Evolutionary conservation across 2,888 invertebrate species (phyloP).

Genomic region (Pocota personata): DNA sequence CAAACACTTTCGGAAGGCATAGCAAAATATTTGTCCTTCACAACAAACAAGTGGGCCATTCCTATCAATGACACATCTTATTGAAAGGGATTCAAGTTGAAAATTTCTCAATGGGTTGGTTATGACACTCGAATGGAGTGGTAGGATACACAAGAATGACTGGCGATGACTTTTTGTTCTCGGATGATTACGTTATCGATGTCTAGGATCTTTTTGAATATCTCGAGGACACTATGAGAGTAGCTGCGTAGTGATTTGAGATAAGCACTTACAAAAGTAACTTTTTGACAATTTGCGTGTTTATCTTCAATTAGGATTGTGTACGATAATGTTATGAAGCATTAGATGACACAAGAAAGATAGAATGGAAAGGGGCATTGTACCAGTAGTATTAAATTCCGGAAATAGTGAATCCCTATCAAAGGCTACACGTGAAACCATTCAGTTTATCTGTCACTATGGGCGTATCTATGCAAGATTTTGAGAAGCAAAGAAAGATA

Average conservation of each 20-base stretch:
- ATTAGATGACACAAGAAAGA: too few species aligned
- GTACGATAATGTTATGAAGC: not conserved
- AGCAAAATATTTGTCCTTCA: not conserved
- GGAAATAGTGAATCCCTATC: too few species aligned
- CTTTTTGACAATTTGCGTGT: not conserved
- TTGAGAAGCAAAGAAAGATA: too few species aligned
- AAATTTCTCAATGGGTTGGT: not conserved
- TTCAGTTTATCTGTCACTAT: too few species aligned
- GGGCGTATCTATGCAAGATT: too few species aligned
- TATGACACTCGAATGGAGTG: conserved; percentile 1
- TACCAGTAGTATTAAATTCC: too few species aligned
- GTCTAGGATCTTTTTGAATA: conserved; percentile 17
- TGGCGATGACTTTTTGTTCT: conserved; percentile 18
- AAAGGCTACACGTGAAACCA: too few species aligned
- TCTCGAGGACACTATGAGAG: not conserved
- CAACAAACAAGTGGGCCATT: conserved; percentile 39
- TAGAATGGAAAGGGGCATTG: too few species aligned
- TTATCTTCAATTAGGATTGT: not conserved
- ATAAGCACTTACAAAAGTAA: not conserved
- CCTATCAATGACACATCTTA: conserved; percentile 5
- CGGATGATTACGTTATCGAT: conserved; percentile 5
- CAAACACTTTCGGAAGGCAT: not conserved
- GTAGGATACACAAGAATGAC: not conserved
- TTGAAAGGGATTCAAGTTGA: not conserved
- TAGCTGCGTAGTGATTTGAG: not conserved